A percentile compares a stretch with the other conserved stretches of the same genome.
These are phyloP conservation scores for Rhizomys pruinosus DNA, from an alignment of 2,113 vertebrate species.

Conservation along the genomic window DNA sequence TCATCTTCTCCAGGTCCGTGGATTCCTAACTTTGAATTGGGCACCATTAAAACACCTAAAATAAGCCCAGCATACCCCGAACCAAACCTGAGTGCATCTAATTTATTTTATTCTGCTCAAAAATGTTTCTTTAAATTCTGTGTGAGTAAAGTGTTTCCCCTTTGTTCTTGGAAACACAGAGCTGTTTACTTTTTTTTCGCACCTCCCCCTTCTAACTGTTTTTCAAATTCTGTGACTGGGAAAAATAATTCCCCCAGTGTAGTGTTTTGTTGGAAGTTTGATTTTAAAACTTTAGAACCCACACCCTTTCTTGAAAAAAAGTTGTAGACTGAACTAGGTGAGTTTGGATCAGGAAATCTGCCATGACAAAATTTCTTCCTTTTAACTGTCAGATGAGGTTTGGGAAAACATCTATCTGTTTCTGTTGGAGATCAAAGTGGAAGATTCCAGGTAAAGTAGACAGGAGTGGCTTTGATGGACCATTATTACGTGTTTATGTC, in stretches of 20 bases:
- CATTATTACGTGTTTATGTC: no score
- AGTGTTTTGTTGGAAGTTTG: background rate
- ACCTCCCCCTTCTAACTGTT: background rate
- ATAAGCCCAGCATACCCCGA: no score
- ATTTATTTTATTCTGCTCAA: background rate
- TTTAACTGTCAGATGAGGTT: background rate
- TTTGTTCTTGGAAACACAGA: background rate
- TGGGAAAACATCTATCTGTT: background rate
- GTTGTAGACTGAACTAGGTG: background rate
- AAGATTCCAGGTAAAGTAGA: no score
- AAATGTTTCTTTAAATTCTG: background rate
- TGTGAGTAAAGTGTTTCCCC: background rate
- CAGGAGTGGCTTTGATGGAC: no score
- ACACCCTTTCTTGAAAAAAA: slow-evolving; percentile 37
- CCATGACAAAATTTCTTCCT: background rate
- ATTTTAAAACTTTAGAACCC: background rate
- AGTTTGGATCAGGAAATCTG: background rate
- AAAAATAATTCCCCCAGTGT: background rate
- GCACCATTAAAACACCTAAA: background rate
- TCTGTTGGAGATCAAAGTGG: no score
- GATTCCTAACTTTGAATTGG: background rate
- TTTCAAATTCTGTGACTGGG: slow-evolving; percentile 7
- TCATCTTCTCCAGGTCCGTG: no score
- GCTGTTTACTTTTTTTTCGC: slow-evolving; percentile 5
- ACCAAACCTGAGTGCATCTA: no score